phyloP scores from a whole-genome alignment of 2,113 vertebrate species.

The Megalops atlanticus region DNA sequence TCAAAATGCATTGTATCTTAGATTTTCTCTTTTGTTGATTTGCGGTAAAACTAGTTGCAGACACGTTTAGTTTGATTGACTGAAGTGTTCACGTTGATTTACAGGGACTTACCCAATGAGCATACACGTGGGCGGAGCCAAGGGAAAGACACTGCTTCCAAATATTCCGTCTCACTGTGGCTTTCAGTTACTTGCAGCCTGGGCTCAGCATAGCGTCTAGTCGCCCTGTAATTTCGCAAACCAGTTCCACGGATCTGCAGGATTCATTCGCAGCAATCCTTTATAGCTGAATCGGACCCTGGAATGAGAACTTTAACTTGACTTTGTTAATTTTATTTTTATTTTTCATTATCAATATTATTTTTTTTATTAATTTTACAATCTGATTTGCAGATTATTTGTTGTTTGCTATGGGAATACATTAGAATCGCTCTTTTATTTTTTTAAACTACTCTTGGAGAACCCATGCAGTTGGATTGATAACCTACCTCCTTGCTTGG shows the following conservation, averaged over 20 bases:
- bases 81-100: constrained; percentile 45
- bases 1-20: constrained; percentile 10
- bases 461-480: constrained; percentile 55
- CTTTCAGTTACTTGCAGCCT: constrained; percentile 66
- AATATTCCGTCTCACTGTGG: constrained; percentile 60
- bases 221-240: constrained; percentile 41
- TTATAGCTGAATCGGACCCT: constrained; percentile 36
- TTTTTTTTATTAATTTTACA: constrained; percentile 50
- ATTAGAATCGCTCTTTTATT: constrained; percentile 34
- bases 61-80: constrained; percentile 62
- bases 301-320: constrained; percentile 65
- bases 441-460: constrained; percentile 35
- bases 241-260: constrained; percentile 51
- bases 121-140: constrained; percentile 57
- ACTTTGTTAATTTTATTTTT: constrained; percentile 41
- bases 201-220: constrained; percentile 53
- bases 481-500: constrained; percentile 49
- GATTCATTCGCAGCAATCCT: constrained; percentile 44
- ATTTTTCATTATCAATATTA: constrained; percentile 55
- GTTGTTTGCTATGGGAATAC: constrained; percentile 46
- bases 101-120: constrained; percentile 63
- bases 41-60: constrained; percentile 41
- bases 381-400: constrained; percentile 47
- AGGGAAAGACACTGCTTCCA: constrained; percentile 50
- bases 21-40: constrained; percentile 20